phyloP scores from a whole-genome alignment of 2,113 vertebrate genomes.

The Semicossyphus pulcher region DNA sequence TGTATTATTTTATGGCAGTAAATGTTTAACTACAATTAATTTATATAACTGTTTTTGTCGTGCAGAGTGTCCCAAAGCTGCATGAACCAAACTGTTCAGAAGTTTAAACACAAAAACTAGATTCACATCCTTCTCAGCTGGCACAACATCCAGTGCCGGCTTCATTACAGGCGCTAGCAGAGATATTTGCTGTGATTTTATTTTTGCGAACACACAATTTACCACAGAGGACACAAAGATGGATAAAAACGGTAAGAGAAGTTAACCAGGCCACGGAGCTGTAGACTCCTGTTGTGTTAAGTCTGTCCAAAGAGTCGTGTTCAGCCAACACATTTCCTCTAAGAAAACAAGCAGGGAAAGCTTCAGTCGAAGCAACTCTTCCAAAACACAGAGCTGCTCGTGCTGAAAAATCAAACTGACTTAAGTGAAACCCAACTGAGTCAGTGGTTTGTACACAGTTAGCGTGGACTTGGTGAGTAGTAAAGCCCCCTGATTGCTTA shows the following conservation, averaged over 20 bases:
- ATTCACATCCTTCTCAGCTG: constrained; percentile 11
- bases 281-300: neutral
- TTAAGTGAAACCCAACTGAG: neutral
- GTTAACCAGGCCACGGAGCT: neutral
- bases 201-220: neutral
- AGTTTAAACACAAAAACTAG: constrained; percentile 25
- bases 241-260: neutral
- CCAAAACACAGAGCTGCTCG: neutral
- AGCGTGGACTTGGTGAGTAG: too few species aligned
- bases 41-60: too few species aligned
- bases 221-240: constrained; percentile 2
- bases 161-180: constrained; percentile 14
- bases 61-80: neutral
- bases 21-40: neutral
- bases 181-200: constrained; percentile 22
- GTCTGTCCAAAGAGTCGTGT: neutral
- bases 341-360: neutral
- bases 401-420: constrained; percentile 8
- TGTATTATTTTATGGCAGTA: neutral
- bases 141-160: constrained; percentile 1
- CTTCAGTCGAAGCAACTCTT: constrained; percentile 14
- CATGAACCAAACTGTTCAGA: constrained; percentile 10
- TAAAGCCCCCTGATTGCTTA: too few species aligned
- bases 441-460: neutral
- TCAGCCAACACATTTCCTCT: constrained; percentile 1